A percentile compares a stretch with the other conserved stretches of the same genome.
These are phyloP conservation scores for Heteromurus nitidus DNA, from an alignment of 2,888 invertebrate species.

Conservation along the genomic window DNA sequence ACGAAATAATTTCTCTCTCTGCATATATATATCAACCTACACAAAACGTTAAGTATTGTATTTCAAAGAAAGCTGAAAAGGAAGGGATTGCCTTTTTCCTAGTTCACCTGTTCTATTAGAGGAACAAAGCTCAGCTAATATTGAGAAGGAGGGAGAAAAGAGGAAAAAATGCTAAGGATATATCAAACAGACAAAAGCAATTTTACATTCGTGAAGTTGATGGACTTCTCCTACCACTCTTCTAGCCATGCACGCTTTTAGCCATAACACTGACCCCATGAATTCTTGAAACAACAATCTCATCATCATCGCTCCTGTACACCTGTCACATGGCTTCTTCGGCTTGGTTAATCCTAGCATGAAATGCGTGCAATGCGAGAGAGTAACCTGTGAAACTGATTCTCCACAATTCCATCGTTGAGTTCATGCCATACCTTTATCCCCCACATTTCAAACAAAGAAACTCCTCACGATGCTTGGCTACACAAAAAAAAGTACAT, in stretches of 20 bases:
- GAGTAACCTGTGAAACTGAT: constrained; percentile 29
- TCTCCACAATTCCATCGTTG: constrained; percentile 26
- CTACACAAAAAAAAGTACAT: not conserved
- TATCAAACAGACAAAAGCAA: constrained; percentile 2
- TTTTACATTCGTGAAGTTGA: not conserved
- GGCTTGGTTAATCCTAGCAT: constrained; percentile 48
- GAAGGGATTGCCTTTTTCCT: no score
- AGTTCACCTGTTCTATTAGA: no score
- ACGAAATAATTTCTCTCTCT: constrained; percentile 1
- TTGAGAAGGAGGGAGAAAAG: no score
- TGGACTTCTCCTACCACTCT: not conserved
- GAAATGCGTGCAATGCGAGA: constrained; percentile 29
- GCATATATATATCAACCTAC: not conserved
- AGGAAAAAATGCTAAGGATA: not conserved
- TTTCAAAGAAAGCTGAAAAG: no score
- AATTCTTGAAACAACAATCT: constrained; percentile 51
- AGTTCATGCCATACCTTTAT: constrained; percentile 26
- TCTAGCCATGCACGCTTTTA: constrained; percentile 7
- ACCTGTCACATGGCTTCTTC: constrained; percentile 55
- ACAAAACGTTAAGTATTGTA: no score
- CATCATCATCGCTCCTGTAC: constrained; percentile 40
- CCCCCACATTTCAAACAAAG: constrained; percentile 29
- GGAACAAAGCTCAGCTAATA: no score
- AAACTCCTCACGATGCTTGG: not conserved
- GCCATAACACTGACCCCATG: constrained; percentile 51